phyloP scores from a whole-genome alignment of 2,888 invertebrate genomes.

The Leptopilina drosophilae region DNA sequence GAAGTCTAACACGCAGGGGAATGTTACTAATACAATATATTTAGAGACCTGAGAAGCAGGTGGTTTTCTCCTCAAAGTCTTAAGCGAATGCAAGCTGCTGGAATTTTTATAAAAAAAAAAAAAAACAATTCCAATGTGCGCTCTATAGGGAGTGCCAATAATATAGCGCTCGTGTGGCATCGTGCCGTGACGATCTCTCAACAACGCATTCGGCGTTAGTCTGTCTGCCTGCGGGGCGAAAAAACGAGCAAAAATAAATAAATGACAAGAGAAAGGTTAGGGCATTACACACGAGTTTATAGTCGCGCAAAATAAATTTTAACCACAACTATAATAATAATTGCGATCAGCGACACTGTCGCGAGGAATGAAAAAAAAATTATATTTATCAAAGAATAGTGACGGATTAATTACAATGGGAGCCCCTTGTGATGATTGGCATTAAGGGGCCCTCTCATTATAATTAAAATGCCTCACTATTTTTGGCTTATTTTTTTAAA shows the following conservation, averaged over 20 bases:
- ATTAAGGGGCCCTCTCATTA: neutral
- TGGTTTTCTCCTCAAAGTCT: constrained; percentile 23
- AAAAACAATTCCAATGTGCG: neutral
- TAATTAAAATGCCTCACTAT: constrained; percentile 14
- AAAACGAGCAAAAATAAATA: constrained; percentile 38
- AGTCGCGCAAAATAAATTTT: neutral
- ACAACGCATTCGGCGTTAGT: constrained; percentile 51
- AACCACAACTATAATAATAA: constrained; percentile 11
- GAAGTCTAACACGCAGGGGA: neutral
- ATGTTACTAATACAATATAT: neutral
- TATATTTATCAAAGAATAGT: neutral
- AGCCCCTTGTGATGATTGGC: neutral
- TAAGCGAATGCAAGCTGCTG: constrained; percentile 16
- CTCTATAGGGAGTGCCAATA: neutral
- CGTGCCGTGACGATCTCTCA: constrained; percentile 44
- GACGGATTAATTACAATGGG: constrained; percentile 1
- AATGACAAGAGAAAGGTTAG: constrained; percentile 11
- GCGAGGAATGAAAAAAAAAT: constrained; percentile 20
- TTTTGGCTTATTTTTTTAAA: too few species aligned
- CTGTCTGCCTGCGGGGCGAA: constrained; percentile 40
- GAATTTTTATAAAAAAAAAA: neutral
- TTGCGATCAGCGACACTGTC: constrained; percentile 33
- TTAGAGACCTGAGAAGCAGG: constrained; percentile 26
- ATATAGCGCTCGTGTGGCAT: constrained; percentile 36
- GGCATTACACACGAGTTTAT: neutral